These are phyloP conservation scores for Geophilus truncorum DNA, from an alignment of 2,888 invertebrate species.

Conservation along the genomic window DNA sequence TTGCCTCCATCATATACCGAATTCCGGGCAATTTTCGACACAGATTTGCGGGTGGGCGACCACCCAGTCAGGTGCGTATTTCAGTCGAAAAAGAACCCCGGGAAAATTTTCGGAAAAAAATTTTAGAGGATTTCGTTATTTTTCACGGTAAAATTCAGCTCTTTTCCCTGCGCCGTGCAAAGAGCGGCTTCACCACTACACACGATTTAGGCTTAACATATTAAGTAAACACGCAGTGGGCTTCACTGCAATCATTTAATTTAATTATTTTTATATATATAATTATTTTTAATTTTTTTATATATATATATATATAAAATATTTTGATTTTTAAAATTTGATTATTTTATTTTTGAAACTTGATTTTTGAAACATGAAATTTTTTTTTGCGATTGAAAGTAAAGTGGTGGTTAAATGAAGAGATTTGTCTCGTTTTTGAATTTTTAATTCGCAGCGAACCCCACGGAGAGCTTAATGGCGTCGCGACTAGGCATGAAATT, in stretches of 20 bases:
- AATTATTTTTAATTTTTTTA: too few species aligned
- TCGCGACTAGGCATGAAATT: not conserved
- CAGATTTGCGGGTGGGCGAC: not conserved
- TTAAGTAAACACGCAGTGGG: too few species aligned
- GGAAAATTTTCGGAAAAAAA: not conserved
- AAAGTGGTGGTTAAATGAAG: too few species aligned
- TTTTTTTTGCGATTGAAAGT: too few species aligned
- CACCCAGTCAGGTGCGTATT: not conserved
- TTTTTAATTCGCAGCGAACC: not conserved
- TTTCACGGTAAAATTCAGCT: not conserved
- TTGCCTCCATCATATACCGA: not conserved
- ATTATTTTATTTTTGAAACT: too few species aligned
- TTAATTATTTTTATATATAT: too few species aligned
- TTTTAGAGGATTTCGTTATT: not conserved
- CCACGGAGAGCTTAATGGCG: not conserved
- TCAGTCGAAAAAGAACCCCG: not conserved
- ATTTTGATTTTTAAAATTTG: too few species aligned
- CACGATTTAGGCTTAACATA: not conserved
- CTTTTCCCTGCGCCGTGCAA: not conserved
- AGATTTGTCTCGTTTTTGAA: too few species aligned
- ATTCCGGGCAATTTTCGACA: not conserved
- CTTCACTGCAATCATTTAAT: too few species aligned
- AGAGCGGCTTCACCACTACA: not conserved
- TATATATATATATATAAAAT: too few species aligned
- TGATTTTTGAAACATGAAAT: too few species aligned